Evolutionary conservation across 2,797 vertebrate genomes (phyloP).

Genomic region (Sternarchorhynchus goeldii): DNA sequence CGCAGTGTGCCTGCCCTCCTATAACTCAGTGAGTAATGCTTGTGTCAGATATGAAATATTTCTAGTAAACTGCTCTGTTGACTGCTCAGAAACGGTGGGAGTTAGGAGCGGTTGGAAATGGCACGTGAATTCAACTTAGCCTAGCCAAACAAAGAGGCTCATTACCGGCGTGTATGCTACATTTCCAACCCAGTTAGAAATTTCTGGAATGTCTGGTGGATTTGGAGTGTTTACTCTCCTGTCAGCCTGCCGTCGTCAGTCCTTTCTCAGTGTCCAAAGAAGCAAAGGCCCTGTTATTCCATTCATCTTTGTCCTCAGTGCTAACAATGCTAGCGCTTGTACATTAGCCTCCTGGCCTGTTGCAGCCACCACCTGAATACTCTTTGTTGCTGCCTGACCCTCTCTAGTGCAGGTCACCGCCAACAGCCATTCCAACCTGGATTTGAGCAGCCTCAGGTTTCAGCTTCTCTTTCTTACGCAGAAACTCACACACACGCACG

Average conservation of each 20-base stretch:
- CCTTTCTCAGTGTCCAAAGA: conserved; percentile 19
- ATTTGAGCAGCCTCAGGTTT: conserved; percentile 74
- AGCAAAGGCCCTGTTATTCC: conserved; percentile 32
- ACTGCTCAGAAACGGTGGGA: conserved; percentile 9
- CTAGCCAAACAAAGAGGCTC: conserved; percentile 72
- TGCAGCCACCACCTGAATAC: conserved; percentile 77
- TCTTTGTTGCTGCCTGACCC: conserved; percentile 74
- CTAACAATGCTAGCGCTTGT: conserved; percentile 66
- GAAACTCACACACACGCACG: conserved; percentile 9
- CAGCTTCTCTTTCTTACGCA: conserved; percentile 52
- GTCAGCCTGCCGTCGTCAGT: conserved; percentile 61
- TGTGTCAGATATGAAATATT: conserved; percentile 2
- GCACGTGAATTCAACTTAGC: conserved; percentile 64
- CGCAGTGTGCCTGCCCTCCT: background rate
- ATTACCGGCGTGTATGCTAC: conserved; percentile 59
- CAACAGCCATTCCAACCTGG: conserved; percentile 73
- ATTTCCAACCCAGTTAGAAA: conserved; percentile 68
- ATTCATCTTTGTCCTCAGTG: conserved; percentile 53
- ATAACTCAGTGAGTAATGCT: background rate
- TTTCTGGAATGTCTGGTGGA: conserved; percentile 73
- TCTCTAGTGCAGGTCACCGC: conserved; percentile 70
- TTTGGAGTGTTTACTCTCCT: conserved; percentile 76
- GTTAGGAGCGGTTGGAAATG: conserved; percentile 47
- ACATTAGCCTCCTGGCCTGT: conserved; percentile 65
- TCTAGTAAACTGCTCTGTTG: background rate